Evolutionary conservation across 30 jellyfish, hydroid and myxozoan species (phyloP), one percentile per base, ranked within the genome.

Genomic region (Hydractinia echinata): DNA sequence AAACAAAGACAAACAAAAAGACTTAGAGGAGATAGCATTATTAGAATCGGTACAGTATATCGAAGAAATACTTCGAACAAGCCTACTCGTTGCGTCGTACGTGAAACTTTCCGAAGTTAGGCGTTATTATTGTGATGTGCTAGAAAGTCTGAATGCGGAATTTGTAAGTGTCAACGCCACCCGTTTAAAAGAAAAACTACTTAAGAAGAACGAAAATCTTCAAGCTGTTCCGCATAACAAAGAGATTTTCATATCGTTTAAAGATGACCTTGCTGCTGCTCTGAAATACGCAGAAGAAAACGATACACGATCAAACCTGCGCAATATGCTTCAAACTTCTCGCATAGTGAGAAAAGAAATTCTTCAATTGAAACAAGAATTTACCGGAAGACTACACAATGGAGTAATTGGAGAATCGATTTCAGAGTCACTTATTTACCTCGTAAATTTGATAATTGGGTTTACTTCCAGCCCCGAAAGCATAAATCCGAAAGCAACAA

Each of bases 221-320:
- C 18, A 58, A 16, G 69, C 69, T 13, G 19, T 58, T 58, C 19
- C 69, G 19, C 69, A 64, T 51, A 0, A 13, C 74, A 6, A 13
- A 13, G 74, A 64, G 39, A 51, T 64, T 64, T 64, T 13, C 74
- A 7, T 64, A 64, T 64, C 74, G 8, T 64, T 6, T 51, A 64
- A 64, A 64, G 74, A 64, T 64, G 9, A 13, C 16, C 74, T 64
- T 64, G 9, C 74, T 7, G 74, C 74, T 6, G 74, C 74, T 13
- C 4, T 6, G 9, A 64, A 64, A 64, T 64, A 64, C 39, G 74
- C 74, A 5, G 10, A 62, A 62, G 73, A 62, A 62, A 62, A 62
- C 10, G 10, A 62, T 62, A 15, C 73, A 15, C 73, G 10, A 5
- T 62, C 73, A 62, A 10, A 62, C 73, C 30, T 62, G 73, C 16